Evolutionary conservation across 2,113 vertebrate species (phyloP).

Genomic region (Hydropotes inermis): DNA sequence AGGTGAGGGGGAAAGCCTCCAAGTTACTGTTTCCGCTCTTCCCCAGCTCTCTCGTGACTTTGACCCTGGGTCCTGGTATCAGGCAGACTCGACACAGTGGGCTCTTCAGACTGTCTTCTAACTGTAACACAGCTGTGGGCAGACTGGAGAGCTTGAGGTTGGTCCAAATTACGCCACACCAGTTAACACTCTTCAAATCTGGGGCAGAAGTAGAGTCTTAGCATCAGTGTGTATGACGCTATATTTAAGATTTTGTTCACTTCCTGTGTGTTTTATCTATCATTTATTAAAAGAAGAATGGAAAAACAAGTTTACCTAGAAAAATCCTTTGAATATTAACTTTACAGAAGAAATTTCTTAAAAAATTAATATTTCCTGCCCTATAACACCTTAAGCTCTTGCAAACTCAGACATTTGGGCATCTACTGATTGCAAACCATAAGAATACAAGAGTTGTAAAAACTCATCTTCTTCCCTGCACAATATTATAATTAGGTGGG

Average conservation of each 20-base stretch:
- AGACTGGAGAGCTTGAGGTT: background rate
- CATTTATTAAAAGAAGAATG: conserved; percentile 11
- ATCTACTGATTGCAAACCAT: background rate
- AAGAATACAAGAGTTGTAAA: background rate
- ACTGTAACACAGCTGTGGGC: background rate
- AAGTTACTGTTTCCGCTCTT: background rate
- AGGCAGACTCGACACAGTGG: background rate
- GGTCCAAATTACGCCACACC: background rate
- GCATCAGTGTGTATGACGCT: background rate
- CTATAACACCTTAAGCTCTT: background rate
- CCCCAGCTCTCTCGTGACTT: background rate
- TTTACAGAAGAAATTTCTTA: background rate
- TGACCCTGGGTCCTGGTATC: too few species aligned
- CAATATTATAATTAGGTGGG: background rate
- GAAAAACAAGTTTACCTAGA: background rate
- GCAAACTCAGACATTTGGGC: background rate
- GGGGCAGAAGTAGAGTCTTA: background rate
- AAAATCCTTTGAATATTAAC: background rate
- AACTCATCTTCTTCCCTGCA: background rate
- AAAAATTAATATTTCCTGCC: background rate
- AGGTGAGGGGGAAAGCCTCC: background rate
- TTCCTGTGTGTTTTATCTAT: background rate
- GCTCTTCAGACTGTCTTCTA: background rate
- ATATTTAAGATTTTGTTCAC: background rate
- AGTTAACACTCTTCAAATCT: background rate